These are phyloP conservation scores for Lasiurus borealis DNA, from an alignment of 2,113 vertebrate genomes.

Conservation along the genomic window DNA sequence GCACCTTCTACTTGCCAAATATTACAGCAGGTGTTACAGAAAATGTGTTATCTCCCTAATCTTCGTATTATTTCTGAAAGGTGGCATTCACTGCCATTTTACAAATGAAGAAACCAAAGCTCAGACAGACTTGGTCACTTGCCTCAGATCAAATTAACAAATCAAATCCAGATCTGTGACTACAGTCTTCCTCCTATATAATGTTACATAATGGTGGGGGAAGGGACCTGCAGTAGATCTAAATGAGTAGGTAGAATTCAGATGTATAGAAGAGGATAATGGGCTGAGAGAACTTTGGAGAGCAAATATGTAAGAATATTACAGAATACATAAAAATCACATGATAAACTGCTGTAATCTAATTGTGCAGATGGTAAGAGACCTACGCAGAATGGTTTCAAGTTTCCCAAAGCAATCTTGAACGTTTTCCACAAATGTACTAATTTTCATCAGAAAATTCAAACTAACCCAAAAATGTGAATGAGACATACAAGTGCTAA, in stretches of 20 bases:
- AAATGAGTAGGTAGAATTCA: not conserved
- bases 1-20: not conserved
- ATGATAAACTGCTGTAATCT: not conserved
- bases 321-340: not conserved
- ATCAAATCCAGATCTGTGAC: not conserved
- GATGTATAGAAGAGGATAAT: not conserved
- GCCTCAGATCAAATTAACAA: not conserved
- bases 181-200: not conserved
- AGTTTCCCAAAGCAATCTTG: not conserved
- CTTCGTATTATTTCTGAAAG: not conserved
- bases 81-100: not conserved
- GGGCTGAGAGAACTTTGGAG: not conserved
- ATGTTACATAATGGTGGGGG: not conserved
- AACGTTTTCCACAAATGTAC: constrained; percentile 20
- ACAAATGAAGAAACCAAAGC: not conserved
- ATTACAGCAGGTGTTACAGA: not conserved
- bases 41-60: not conserved
- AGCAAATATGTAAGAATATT: not conserved
- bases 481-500: not conserved
- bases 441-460: constrained; percentile 52
- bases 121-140: not conserved
- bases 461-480: constrained; percentile 55
- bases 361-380: not conserved
- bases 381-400: not conserved
- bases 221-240: not conserved